Conservation (phyloP, 2,113 vertebrate genomes). For the Elanus axillaris region DNA sequence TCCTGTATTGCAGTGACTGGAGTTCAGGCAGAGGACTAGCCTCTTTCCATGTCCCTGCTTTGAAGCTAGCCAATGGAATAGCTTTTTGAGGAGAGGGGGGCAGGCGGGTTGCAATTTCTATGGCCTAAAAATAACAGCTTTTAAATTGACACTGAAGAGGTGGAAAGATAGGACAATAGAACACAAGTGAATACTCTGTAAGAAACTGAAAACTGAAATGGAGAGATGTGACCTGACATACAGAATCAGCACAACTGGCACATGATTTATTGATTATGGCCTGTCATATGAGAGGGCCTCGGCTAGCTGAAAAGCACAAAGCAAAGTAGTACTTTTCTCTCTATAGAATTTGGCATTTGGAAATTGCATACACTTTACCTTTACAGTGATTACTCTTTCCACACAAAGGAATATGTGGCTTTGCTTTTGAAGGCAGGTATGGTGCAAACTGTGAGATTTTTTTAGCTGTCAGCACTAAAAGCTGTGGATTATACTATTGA, state of each 20-base stretch:
- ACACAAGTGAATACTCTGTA: background rate
- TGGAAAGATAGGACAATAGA: conserved; percentile 14
- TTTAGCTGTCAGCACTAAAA: background rate
- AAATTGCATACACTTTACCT: conserved; percentile 50
- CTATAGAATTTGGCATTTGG: conserved; percentile 34
- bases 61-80: background rate
- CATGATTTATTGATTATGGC: conserved; percentile 61
- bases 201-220: conserved; percentile 24
- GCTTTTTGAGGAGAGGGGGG: background rate
- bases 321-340: conserved; percentile 45
- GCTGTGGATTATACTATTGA: background rate
- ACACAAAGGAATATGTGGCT: conserved; percentile 1
- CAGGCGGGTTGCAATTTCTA: background rate
- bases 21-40: background rate
- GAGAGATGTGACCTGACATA: conserved; percentile 9
- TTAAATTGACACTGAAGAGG: background rate
- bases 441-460: background rate
- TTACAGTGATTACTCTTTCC: conserved; percentile 8
- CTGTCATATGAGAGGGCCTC: conserved; percentile 34
- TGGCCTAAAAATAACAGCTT: conserved; percentile 45
- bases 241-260: conserved; percentile 28
- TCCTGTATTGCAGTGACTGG: background rate
- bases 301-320: conserved; percentile 16
- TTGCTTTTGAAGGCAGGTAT: background rate
- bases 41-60: background rate